These are phyloP conservation scores for Timema cristinae DNA, from an alignment of 2,888 invertebrate species.

Conservation along the genomic window DNA sequence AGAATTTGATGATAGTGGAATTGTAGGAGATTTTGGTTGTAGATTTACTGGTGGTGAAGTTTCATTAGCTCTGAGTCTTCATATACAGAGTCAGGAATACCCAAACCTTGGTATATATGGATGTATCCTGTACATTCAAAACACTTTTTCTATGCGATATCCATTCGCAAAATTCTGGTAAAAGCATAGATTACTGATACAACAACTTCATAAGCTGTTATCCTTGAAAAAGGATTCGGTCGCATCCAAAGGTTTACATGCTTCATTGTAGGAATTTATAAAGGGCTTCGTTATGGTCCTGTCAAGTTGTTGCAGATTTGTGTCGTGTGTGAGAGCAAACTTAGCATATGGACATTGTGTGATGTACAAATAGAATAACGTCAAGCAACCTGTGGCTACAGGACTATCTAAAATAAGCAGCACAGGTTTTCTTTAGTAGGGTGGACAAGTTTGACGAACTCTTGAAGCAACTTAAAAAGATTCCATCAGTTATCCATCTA, in stretches of 20 bases:
- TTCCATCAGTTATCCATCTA: background rate
- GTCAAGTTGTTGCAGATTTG: background rate
- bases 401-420: background rate
- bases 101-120: background rate
- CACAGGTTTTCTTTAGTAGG: background rate
- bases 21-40: background rate
- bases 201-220: background rate
- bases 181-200: background rate
- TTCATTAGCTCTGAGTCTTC: background rate
- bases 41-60: background rate
- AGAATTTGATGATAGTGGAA: background rate
- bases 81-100: background rate
- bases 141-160: background rate
- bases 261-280: slow-evolving; percentile 12
- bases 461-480: background rate
- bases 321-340: background rate
- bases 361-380: background rate
- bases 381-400: background rate
- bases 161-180: slow-evolving; percentile 9
- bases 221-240: background rate
- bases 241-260: slow-evolving; percentile 4
- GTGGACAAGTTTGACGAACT: background rate
- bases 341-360: background rate
- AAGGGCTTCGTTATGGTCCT: background rate
- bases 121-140: slow-evolving; percentile 13